Evolutionary conservation across 2,888 invertebrate species (phyloP).

Genomic region (Xylota segnis): DNA sequence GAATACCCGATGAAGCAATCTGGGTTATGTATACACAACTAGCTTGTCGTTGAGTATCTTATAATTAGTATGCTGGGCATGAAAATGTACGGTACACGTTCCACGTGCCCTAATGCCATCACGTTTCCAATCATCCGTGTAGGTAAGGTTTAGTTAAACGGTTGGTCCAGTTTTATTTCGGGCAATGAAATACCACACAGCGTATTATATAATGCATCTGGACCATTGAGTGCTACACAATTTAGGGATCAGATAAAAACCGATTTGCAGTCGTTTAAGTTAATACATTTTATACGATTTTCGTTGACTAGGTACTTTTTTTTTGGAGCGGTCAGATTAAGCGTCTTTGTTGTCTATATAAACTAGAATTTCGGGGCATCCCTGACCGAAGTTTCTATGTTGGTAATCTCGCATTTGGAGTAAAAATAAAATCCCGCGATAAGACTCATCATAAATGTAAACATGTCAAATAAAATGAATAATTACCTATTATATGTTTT

Average conservation of each 20-base stretch:
- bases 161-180: background rate
- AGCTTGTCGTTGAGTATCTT: background rate
- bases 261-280: too few relatives aligned
- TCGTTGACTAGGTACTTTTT: background rate
- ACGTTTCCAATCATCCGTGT: background rate
- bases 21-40: background rate
- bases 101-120: background rate
- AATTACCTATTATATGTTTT: background rate
- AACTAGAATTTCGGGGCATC: background rate
- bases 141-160: background rate
- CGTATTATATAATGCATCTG: too few relatives aligned
- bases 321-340: background rate
- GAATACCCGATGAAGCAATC: background rate
- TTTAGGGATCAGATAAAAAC: too few relatives aligned
- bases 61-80: background rate
- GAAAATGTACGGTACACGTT: background rate
- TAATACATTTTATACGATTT: too few relatives aligned
- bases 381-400: background rate
- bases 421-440: background rate
- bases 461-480: background rate
- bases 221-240: too few relatives aligned
- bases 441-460: background rate
- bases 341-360: background rate
- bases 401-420: background rate
- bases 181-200: background rate